Base-by-base conservation (phyloP, 2,797 vertebrate genomes). In the Balearica regulorum region DNA sequence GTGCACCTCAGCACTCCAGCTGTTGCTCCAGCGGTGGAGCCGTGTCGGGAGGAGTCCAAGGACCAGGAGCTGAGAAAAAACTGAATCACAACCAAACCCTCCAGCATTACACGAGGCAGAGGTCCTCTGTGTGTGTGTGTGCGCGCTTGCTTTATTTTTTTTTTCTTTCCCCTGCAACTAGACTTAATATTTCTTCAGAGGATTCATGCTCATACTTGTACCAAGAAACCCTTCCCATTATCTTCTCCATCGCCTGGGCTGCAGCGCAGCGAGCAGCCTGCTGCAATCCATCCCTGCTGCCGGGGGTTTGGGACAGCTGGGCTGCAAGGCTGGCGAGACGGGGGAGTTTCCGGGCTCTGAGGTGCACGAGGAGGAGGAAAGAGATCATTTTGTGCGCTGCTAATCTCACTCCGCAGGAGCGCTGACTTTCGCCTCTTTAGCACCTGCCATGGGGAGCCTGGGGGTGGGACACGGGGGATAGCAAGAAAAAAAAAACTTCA, bases 161-260 rank as follows among this genome's bases (percentile, higher is more conserved):
- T 49, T 39, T 44, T 57, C 68, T 89, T 84, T 49, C 17, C 61
- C 77, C 49, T 3, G 0, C 86, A 92, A 25, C 66, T 60, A 94
- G 61, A 54, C 54, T 89, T 80, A 69, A 43, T 70, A 82, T 92
- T 94, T 95, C 93, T 96, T 79, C 90, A 91, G 83, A 73, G 49
- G 48, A 55, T 73, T 90, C 94, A 48, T 90, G 91, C 78, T 94
- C 35, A 2, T 80, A 87, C 93, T 92, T 87, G 78, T 43, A 87
- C 53, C 35, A 44, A 94, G 70, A 94, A 93, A 93, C 41, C 62
- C n/a, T 79, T 75, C 77, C 58, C 62, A 53, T 53, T 93, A 94
- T 90, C 94, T 96, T 43, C 89, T 81, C 43, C 83, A 95, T 94
- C 79, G 0, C 68, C 62, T 1, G 0, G 35, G 39, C 80, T 79